Evolutionary conservation across 2,797 vertebrate species (phyloP), one percentile per base, ranked within the genome.

Genomic region (Furcifer pardalis): DNA sequence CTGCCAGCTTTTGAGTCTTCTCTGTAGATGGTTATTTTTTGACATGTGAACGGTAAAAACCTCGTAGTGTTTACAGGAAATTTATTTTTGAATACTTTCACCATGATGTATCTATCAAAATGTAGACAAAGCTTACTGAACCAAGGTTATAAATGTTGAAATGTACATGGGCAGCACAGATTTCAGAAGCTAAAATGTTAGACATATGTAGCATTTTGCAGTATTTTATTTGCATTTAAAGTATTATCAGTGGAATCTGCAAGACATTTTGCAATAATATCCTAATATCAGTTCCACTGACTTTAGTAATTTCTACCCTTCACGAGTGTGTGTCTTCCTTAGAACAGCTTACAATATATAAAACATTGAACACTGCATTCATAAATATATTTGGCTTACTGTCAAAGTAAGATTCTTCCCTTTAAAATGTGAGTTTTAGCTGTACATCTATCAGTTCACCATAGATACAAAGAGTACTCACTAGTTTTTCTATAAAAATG

Each of bases 401-500:
- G 30, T 37, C 21, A 4, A n/a, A 46, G 40, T 59, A 30, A 75
- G 46, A 37, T n/a, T 49, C 73, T 88, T 88, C 87, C 6, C 62
- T 35, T 9, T 42, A 17, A 71, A 44, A 25, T 82, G 32, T 35
- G 77, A 40, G 25, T 32, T 46, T 32, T 40, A 83, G 74, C 74
- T 37, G 32, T 63, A 37, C 7, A 17, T 77, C 25, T 42, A 27
- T 71, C 32, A 74, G 25, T 77, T 66, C 44, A 52, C 56, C 74
- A 32, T 73, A 72, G 82, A 32, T 52, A 56, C 69, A 87, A 74
- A 74, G 42, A 40, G 40, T 42, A 82, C 74, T 69, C 68, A 73
- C 73, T 81, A 60, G 63, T 68, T 86, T 77, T 81, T 81, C 40
- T 63, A 56, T 77, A 60, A 66, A 88, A 85, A 72, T 40, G 84